These are phyloP conservation scores for Drosophila meridionalis DNA, from an alignment of 2,888 invertebrate species.

Conservation along the genomic window DNA sequence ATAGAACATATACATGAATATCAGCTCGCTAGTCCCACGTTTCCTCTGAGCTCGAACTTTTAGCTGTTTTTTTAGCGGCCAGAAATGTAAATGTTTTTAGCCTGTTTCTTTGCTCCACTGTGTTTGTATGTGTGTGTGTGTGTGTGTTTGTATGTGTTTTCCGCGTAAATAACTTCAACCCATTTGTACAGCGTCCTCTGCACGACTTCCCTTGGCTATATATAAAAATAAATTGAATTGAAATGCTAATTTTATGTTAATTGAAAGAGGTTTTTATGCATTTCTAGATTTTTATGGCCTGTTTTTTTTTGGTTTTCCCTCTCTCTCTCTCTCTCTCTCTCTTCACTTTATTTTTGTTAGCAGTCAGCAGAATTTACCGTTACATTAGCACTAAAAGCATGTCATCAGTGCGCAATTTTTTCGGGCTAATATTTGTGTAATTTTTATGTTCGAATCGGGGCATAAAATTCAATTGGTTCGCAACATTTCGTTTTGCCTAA, in stretches of 20 bases:
- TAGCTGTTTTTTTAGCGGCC: conserved; percentile 52
- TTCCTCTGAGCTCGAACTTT: conserved; percentile 1
- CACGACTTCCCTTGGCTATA: conserved; percentile 33
- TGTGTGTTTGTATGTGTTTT: conserved; percentile 9
- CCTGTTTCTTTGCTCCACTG: conserved; percentile 26
- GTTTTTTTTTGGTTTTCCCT: conserved; percentile 45
- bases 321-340: not conserved
- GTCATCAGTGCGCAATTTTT: conserved; percentile 68
- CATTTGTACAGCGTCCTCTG: conserved; percentile 55
- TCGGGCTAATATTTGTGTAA: conserved; percentile 50
- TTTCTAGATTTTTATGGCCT: conserved; percentile 72
- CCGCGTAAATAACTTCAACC: conserved; percentile 79
- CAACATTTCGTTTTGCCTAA: conserved; percentile 52
- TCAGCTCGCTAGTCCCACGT: conserved; percentile 8
- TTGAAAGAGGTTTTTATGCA: conserved; percentile 82
- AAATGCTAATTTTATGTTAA: conserved; percentile 84
- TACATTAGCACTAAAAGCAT: conserved; percentile 74
- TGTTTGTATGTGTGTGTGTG: not conserved
- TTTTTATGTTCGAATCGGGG: conserved; percentile 51
- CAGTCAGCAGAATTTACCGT: conserved; percentile 69
- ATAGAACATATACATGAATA: conserved; percentile 64
- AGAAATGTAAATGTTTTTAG: conserved; percentile 68
- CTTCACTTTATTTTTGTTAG: conserved; percentile 29
- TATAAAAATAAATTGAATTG: conserved; percentile 83
- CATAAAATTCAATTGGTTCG: conserved; percentile 71